A percentile compares a stretch with the other conserved stretches of the same genome.
These are phyloP conservation scores for Uloborus plumipes DNA, from an alignment of 2,888 invertebrate species.

Conservation along the genomic window DNA sequence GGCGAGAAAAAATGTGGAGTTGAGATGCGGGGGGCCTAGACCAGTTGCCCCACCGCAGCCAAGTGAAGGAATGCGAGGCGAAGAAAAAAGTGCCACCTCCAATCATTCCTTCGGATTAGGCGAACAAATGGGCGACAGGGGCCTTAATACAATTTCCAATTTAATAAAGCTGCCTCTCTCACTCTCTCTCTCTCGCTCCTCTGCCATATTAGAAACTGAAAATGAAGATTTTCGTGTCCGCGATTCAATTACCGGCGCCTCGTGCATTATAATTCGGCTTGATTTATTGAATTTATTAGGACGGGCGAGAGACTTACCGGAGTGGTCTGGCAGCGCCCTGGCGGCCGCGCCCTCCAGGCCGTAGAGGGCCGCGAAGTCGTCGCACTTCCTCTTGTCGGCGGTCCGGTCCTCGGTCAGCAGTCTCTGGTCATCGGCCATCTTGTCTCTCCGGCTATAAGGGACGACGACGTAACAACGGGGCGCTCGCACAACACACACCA, in stretches of 20 bases:
- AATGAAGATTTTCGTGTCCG: slow-evolving; percentile 61
- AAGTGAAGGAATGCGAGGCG: slow-evolving; percentile 4
- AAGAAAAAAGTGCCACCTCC: slow-evolving; percentile 62
- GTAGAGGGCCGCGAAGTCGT: slow-evolving; percentile 90
- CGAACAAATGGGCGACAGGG: slow-evolving; percentile 63
- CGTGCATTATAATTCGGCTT: slow-evolving; percentile 63
- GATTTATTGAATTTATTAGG: slow-evolving; percentile 66
- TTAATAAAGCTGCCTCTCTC: slow-evolving; percentile 58
- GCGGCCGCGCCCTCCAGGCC: slow-evolving; percentile 74
- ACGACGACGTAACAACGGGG: slow-evolving; percentile 10
- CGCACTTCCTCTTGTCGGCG: slow-evolving; percentile 75
- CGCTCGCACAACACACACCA: slow-evolving; percentile 63
- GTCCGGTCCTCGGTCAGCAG: slow-evolving; percentile 71
- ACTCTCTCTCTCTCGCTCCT: not conserved
- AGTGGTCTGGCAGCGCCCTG: slow-evolving; percentile 59
- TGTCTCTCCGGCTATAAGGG: slow-evolving; percentile 50
- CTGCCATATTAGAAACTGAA: slow-evolving; percentile 62
- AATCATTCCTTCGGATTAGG: slow-evolving; percentile 62
- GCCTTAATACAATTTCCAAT: slow-evolving; percentile 64
- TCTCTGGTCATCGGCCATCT: slow-evolving; percentile 70
- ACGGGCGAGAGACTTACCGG: slow-evolving; percentile 61
- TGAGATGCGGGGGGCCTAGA: slow-evolving; percentile 3
- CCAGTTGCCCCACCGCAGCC: not conserved
- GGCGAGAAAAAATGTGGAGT: slow-evolving; percentile 3
- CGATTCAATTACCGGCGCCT: slow-evolving; percentile 63